Base-by-base conservation (phyloP, 2,888 invertebrate species). In the Parnassius mnemosyne region DNA sequence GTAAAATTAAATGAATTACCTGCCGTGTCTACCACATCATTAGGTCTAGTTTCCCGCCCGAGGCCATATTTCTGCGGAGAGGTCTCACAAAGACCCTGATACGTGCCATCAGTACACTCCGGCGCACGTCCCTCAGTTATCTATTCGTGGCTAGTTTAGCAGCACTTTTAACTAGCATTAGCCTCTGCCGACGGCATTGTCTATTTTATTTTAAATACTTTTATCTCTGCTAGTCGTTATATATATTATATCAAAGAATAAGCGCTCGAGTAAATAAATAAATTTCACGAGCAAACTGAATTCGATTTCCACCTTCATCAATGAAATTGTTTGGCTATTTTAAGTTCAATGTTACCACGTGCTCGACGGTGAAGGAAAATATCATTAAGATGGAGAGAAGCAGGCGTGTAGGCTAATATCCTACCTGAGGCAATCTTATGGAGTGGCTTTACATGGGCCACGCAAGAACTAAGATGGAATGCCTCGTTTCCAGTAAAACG, bases 21-120 rank as follows among this genome's bases (percentile, higher is more conserved):
- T 42, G 58, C 57, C 62, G 9, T 47, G 49, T 69, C 69, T 70
- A 61, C 20, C 44, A 13, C 1, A 34, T 51, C 42, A 20, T 16
- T 10, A 53, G 9, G 44, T 80, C 79, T 79, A 68, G 53, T 12
- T 64, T 61, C 58, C 57, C 57, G 77, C 85, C 75, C 60, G 53
- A 56, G 78, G 86, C 79, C 59, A 77, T 81, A 79, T 78, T 78
- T 75, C 79, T 77, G 70, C 68, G 71, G 69, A 71, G 75, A 76
- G 78, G 73, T 75, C 74, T 68, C 74, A 80, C 84, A 83, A 83
- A 83, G 85, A 80, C 81, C 78, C 72, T 74, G 76, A 84, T 85
- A 84, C 77, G 78, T 77, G 76, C 74, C 69, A 76, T 76, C 74
- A 70, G 74, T 70, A 64, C 73, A 69, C 65, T 66, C 56, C 11